A percentile compares a stretch with the other conserved stretches of the same genome.
phyloP scores from a whole-genome alignment of 2,113 vertebrate genomes.

The Turdus rufiventris region DNA sequence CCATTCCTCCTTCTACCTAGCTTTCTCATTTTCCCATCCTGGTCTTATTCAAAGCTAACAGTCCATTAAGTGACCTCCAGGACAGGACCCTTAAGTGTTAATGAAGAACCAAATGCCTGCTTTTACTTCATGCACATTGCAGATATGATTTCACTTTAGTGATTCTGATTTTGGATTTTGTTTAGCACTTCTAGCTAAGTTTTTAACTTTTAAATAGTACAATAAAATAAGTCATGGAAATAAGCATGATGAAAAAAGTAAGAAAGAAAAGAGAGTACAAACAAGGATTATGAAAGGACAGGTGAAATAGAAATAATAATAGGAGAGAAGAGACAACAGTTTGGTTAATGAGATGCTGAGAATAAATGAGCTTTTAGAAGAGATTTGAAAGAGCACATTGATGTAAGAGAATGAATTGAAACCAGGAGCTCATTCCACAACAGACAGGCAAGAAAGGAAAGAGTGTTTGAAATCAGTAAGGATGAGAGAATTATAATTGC shows the following conservation, averaged over 20 bases:
- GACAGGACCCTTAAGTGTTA: neutral
- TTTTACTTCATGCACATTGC: neutral
- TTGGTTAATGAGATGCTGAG: neutral
- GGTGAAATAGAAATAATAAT: constrained; percentile 4
- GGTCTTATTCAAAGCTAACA: neutral
- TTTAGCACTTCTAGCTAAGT: neutral
- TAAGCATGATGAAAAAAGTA: neutral
- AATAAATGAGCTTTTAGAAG: constrained; percentile 28
- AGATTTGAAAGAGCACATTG: constrained; percentile 27
- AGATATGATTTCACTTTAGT: neutral
- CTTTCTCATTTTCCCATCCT: neutral
- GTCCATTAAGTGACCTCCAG: neutral
- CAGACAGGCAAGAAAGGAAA: neutral
- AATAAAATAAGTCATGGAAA: neutral
- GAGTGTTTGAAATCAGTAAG: constrained; percentile 13
- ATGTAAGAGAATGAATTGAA: constrained; percentile 15
- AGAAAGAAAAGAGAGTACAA: neutral
- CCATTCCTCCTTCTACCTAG: neutral
- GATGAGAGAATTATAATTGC: constrained; percentile 40
- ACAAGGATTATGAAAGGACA: neutral
- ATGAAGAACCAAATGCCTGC: neutral
- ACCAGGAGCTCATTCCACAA: neutral
- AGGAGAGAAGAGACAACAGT: neutral
- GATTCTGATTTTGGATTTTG: neutral
- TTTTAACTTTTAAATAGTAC: neutral